phyloP scores from a whole-genome alignment of 2,113 vertebrate species.

The Alouatta palliata region DNA sequence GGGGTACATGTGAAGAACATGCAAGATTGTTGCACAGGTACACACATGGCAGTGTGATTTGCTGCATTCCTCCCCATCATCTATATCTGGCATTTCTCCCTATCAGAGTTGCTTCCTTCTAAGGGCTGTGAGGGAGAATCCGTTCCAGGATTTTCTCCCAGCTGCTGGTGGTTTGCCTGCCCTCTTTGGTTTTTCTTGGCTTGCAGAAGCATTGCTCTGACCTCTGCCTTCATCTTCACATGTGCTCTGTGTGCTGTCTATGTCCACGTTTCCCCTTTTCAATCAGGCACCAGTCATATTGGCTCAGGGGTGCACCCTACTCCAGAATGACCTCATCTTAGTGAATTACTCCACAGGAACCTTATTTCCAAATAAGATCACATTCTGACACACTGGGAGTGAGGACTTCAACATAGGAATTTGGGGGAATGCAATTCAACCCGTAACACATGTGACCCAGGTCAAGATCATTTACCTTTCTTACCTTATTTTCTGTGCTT shows the following conservation, averaged over 20 bases:
- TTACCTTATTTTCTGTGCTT: background rate
- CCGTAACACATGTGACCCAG: background rate
- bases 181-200: background rate
- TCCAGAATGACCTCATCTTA: background rate
- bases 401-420: background rate
- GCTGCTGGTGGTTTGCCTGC: background rate
- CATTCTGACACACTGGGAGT: background rate
- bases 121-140: background rate
- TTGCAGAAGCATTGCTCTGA: background rate
- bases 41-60: too few relatives aligned
- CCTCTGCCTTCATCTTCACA: fast-evolving
- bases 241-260: fast-evolving
- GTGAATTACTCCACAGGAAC: background rate
- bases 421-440: background rate
- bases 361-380: background rate
- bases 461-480: background rate
- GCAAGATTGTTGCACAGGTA: too few relatives aligned
- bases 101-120: background rate
- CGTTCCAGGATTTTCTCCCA: too few relatives aligned
- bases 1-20: too few relatives aligned
- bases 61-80: too few relatives aligned
- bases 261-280: background rate
- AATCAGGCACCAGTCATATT: background rate
- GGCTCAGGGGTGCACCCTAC: background rate
- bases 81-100: too few relatives aligned